Evolutionary conservation across 1,140 invertebrate species (phyloP), one percentile per base, ranked within the genome.

Genomic region (Pseudachorutes palmiensis): DNA sequence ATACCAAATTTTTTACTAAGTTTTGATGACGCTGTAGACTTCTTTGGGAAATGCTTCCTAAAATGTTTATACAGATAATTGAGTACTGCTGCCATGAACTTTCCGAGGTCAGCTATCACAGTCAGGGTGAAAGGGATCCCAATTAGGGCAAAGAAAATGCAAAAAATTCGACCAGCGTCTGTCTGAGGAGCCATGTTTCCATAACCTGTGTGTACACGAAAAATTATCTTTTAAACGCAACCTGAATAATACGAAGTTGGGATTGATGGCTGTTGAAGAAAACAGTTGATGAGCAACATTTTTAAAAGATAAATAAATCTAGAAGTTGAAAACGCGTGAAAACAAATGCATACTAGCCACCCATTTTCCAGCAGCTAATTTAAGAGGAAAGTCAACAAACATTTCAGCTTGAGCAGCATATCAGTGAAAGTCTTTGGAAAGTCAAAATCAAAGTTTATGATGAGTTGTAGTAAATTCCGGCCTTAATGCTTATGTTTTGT

Each of bases 101-200:
- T 84, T 32, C 94, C 94, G 80, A 92, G 86, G 77, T 96, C 94
- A 3, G 93, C 92, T 48, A 97, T 90, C 24, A 95, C 94, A 0
- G 91, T 92, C 36, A 97, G 79, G 2, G 93, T 96, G 55, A 97
- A 80, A 1, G 94, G 94, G 75, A 96, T 94, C 19, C 70, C 65
- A 41, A 98, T 84, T 55, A 96, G 82, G 9, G 94, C 93, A 77
- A 95, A 98, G 19, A 92, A 80, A 57, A 98, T 93, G 77, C 93
- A 97, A 76, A 96, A 92, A 29, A 89, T 80, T 64, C 90, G 84
- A 9, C 95, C 95, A 76, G 84, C 82, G 66, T 83, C 83, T 1
- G 94, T 97, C 33, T 87, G 86, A 0, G 95, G 94, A 16, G 92
- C 91, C 70, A 97, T 91, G 77, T 98, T 94, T 57, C 95, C 95